Conservation (phyloP, 1,140 invertebrate species). For the Nylanderia fulva region DNA sequence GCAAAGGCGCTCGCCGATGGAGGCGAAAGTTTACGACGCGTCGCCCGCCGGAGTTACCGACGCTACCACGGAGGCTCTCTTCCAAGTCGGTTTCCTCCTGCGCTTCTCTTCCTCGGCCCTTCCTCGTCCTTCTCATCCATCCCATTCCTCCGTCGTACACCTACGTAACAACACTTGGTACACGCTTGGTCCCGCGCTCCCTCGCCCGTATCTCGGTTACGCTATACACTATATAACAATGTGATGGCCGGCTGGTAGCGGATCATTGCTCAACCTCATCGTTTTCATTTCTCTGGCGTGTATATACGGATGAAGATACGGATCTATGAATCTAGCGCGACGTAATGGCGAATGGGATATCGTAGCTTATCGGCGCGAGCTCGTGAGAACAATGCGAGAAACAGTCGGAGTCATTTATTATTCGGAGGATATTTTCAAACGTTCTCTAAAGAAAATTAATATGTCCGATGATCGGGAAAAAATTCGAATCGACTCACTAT, state of each 20-base stretch:
- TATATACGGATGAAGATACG: neutral
- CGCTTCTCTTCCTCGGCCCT: neutral
- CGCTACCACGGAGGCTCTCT: slow-evolving; percentile 79
- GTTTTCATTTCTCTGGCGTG: slow-evolving; percentile 63
- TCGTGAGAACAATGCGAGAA: neutral
- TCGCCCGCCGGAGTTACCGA: slow-evolving; percentile 82
- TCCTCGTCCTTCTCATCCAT: too few species aligned
- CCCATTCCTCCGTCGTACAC: slow-evolving; percentile 57
- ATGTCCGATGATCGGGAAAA: neutral
- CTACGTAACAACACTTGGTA: slow-evolving; percentile 74
- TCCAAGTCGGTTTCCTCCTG: slow-evolving; percentile 60
- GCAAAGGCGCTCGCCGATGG: slow-evolving; percentile 81
- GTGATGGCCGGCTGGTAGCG: slow-evolving; percentile 69
- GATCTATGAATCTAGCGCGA: slow-evolving; percentile 14
- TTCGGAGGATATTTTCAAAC: too few species aligned
- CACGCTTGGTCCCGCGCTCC: slow-evolving; percentile 66
- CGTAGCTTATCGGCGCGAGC: neutral
- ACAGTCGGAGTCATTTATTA: neutral
- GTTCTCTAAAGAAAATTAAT: neutral
- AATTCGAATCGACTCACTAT: neutral
- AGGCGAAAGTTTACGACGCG: slow-evolving; percentile 84
- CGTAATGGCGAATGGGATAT: neutral
- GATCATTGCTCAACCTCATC: slow-evolving; percentile 72
- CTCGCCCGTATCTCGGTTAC: slow-evolving; percentile 69
- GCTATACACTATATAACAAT: slow-evolving; percentile 75